Conservation (phyloP, 2,113 vertebrate species). For the Gymnorhina tibicen region DNA sequence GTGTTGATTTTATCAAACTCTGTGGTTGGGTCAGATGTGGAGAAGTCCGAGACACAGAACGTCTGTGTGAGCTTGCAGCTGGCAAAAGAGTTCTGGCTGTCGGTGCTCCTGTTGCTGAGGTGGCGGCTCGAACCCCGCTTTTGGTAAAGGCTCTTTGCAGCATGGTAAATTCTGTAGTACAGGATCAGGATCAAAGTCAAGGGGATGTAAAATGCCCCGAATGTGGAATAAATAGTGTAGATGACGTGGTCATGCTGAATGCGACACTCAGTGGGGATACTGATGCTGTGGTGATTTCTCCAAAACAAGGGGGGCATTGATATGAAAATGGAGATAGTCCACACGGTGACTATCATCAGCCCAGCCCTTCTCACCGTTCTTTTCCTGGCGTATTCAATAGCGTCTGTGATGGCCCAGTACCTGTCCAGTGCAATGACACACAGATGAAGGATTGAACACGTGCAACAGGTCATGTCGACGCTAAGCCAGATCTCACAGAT, state of each 20-base stretch:
- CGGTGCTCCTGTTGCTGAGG: constrained; percentile 80
- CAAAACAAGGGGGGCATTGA: constrained; percentile 88
- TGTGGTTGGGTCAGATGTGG: constrained; percentile 77
- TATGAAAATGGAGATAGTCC: constrained; percentile 86
- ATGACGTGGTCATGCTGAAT: constrained; percentile 86
- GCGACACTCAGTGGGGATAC: constrained; percentile 69
- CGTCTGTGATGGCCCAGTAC: constrained; percentile 91
- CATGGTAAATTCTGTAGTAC: constrained; percentile 87
- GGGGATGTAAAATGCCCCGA: constrained; percentile 89
- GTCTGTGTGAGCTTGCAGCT: constrained; percentile 82
- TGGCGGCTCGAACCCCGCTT: constrained; percentile 86
- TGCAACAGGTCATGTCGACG: constrained; percentile 90
- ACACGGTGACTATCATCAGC: constrained; percentile 80
- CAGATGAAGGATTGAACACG: constrained; percentile 89
- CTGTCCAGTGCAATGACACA: constrained; percentile 89
- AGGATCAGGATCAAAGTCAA: constrained; percentile 86
- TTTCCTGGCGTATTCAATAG: constrained; percentile 83
- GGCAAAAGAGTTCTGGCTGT: constrained; percentile 83
- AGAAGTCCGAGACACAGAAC: constrained; percentile 82
- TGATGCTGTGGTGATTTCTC: constrained; percentile 72
- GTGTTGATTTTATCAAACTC: constrained; percentile 75
- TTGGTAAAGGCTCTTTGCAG: constrained; percentile 88
- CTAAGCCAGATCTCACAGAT: constrained; percentile 89
- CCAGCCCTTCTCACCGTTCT: constrained; percentile 79
- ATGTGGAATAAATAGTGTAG: constrained; percentile 88